Base-by-base conservation (phyloP, 2,888 invertebrate species). In the Pseudococcus jackbeardsleyi region DNA sequence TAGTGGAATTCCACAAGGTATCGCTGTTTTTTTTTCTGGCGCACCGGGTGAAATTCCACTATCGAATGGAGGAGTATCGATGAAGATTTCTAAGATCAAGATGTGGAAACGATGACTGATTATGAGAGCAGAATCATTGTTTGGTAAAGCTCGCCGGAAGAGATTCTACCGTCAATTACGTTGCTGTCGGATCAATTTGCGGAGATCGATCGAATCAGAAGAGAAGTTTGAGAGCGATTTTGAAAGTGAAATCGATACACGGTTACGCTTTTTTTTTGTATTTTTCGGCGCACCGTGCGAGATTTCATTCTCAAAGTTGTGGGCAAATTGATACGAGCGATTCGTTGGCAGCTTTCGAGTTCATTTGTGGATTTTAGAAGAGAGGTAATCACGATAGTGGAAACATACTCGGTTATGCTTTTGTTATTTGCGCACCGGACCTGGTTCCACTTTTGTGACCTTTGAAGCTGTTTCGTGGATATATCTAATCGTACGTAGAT, bases 1-100 rank as follows among this genome's bases (percentile, higher is more conserved):
- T 0, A 39, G 77, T 39, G 77, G 39, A 77, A 77, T 39, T 17
- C 9, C 77, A n/a, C 39, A 39, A 77, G 77, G 77, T 77, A 77
- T n/a, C 77, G 77, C 77, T 2, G n/a, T 39, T 77, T 39, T 33
- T 33, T 6, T 26, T 39, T n/a, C 15, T 5, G 39, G 77, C 77
- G 77, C 77, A 77, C 77, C 77, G 77, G 77, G 39, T 39, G 39
- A 77, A 39, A 77, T 77, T 77, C 39, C 77, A 77, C 39, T 39
- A 6, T 17, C 39, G 19, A 77, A 77, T 39, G 77, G n/a, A 33
- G 39, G 22, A 64, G 22, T 11, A 54, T 19, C 4, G 11, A 0
- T 7, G 48, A 12, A 59, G 39, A 33, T n/a, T 39, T 39, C 39
- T n/a, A n/a, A 15, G 0, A 17, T 2, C 33, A 72, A 72, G 72